Conservation (phyloP, 2,797 vertebrate species). For the Sebastes steindachneri region DNA sequence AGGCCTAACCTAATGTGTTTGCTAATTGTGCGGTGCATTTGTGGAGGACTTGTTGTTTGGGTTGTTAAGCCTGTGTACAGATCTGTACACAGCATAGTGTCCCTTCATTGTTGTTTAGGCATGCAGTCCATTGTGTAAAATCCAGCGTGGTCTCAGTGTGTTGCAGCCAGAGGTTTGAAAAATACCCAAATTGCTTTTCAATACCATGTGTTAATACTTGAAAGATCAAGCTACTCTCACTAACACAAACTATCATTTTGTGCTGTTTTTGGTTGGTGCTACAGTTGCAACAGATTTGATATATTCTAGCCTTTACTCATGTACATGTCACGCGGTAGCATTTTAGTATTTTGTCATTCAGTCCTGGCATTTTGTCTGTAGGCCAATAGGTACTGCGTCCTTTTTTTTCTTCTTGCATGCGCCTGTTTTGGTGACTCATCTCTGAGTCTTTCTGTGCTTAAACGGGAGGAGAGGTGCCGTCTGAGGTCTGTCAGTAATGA, state of each 20-base stretch:
- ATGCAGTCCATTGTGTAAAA: neutral
- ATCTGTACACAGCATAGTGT: neutral
- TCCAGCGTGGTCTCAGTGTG: neutral
- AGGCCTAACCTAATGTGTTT: neutral
- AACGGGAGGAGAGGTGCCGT: neutral
- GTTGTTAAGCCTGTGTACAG: neutral
- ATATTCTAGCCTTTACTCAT: neutral
- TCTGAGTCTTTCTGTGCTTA: neutral
- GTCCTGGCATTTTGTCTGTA: neutral
- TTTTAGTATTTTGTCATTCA: neutral
- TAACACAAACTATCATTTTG: neutral
- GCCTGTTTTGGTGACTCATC: slow-evolving; percentile 27
- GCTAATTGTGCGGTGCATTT: neutral
- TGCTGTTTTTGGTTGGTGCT: neutral
- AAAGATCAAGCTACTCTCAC: neutral
- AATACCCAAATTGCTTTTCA: neutral
- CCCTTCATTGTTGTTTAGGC: slow-evolving; percentile 1
- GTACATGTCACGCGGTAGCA: neutral
- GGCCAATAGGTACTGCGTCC: neutral
- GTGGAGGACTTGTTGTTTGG: neutral
- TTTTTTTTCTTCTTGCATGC: neutral
- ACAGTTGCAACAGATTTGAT: neutral
- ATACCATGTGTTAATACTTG: neutral
- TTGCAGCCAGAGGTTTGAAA: neutral
- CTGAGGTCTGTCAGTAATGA: slow-evolving; percentile 11